phyloP scores from a whole-genome alignment of 2,113 vertebrate species.

The Burhinus oedicnemus region DNA sequence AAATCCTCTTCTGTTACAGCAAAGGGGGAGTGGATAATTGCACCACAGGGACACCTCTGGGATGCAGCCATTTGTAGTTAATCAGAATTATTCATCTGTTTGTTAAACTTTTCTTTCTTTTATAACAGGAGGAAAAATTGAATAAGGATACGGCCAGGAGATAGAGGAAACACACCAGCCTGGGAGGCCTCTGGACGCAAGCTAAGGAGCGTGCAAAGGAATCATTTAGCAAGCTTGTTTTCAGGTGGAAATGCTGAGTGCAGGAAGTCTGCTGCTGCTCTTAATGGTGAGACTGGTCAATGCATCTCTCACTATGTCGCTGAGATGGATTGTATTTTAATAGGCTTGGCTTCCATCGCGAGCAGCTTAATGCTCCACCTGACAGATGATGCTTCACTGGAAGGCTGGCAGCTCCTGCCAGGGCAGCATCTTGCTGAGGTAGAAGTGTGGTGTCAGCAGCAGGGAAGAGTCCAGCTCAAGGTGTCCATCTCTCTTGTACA shows the following conservation, averaged over 20 bases:
- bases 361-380: slow-evolving; percentile 53
- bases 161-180: slow-evolving; percentile 45
- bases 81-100: slow-evolving; percentile 67
- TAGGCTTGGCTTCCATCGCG: slow-evolving; percentile 32
- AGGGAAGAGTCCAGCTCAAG: slow-evolving; percentile 7
- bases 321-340: slow-evolving; percentile 65
- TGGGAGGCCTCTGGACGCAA: not conserved
- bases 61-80: slow-evolving; percentile 47
- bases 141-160: not conserved
- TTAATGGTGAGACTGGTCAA: slow-evolving; percentile 37
- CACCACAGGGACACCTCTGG: not conserved
- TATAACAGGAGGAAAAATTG: slow-evolving; percentile 53
- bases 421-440: slow-evolving; percentile 28
- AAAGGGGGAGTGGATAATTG: not conserved
- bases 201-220: not conserved
- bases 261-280: slow-evolving; percentile 20
- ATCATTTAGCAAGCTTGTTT: slow-evolving; percentile 55
- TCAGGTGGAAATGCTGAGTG: slow-evolving; percentile 59
- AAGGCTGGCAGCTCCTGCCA: slow-evolving; percentile 49
- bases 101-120: slow-evolving; percentile 66
- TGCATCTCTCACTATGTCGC: slow-evolving; percentile 7
- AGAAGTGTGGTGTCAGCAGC: slow-evolving; percentile 54
- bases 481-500: not conserved
- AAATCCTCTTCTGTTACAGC: not conserved
- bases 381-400: not conserved